Evolutionary conservation across 2,797 vertebrate species (phyloP).

Genomic region (Anabacerthia variegaticeps): DNA sequence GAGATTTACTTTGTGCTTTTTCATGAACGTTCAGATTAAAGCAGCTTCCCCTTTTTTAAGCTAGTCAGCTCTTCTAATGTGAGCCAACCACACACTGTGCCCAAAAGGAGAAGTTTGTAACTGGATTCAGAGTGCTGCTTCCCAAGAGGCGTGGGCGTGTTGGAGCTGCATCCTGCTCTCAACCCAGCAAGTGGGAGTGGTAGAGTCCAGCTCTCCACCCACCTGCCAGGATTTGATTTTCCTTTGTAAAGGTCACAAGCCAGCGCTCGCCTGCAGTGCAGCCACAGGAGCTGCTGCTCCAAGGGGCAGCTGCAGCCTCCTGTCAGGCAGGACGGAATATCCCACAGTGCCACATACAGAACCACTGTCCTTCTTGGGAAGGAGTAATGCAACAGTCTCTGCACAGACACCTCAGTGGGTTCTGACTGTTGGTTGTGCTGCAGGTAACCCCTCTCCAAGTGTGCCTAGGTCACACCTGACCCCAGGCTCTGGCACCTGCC

Average conservation of each 20-base stretch:
- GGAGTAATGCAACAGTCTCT: background rate
- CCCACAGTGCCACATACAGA: fast-evolving
- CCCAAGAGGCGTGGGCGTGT: background rate
- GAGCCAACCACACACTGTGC: background rate
- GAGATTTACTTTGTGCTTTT: background rate
- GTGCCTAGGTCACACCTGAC: background rate
- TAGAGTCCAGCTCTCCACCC: background rate
- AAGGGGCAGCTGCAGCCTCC: background rate
- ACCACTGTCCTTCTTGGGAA: background rate
- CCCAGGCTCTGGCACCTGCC: fast-evolving
- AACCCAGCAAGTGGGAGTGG: background rate
- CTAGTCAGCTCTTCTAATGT: background rate
- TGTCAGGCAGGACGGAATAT: background rate
- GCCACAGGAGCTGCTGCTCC: background rate
- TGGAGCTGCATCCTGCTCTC: background rate
- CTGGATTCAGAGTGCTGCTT: background rate
- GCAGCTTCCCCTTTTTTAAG: background rate
- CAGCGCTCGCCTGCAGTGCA: fast-evolving
- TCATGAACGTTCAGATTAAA: background rate
- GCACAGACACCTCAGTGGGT: background rate
- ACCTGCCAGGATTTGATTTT: background rate
- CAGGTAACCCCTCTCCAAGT: background rate
- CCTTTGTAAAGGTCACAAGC: background rate
- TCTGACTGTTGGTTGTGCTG: fast-evolving
- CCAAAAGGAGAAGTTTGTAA: background rate